Conservation (phyloP, 1,140 invertebrate species). For the Drosophila pachea region DNA sequence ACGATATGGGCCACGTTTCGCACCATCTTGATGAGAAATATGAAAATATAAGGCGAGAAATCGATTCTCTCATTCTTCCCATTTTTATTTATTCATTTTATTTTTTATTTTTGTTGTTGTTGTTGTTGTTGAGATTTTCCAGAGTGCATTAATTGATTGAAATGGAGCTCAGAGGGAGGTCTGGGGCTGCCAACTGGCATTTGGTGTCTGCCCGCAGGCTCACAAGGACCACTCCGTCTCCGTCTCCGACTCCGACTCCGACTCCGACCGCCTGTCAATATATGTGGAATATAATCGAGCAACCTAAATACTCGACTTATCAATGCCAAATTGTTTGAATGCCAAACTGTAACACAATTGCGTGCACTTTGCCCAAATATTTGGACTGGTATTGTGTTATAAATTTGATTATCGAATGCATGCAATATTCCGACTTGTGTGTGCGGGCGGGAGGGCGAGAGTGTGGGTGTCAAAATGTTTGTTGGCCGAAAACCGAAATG, state of each 20-base stretch:
- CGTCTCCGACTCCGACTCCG: too few species aligned
- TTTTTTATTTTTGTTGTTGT: too few species aligned
- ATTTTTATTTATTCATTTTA: too few species aligned
- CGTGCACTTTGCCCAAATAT: conserved; percentile 18
- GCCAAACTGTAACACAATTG: conserved; percentile 37
- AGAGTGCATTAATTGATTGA: conserved; percentile 4
- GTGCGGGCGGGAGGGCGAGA: not conserved
- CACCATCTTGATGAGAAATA: not conserved
- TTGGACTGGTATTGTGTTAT: conserved; percentile 19
- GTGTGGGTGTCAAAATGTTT: conserved; percentile 62
- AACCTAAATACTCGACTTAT: conserved; percentile 9
- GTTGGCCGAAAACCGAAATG: conserved; percentile 56
- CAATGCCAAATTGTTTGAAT: conserved; percentile 29
- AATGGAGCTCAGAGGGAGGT: not conserved
- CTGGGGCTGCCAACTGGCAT: too few species aligned
- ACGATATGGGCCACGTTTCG: conserved; percentile 17
- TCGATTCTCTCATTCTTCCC: too few species aligned
- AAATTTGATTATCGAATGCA: conserved; percentile 44
- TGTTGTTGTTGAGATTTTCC: too few species aligned
- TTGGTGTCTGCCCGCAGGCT: too few species aligned
- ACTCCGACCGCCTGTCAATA: not conserved
- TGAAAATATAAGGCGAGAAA: not conserved
- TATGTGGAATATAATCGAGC: not conserved
- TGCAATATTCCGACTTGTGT: conserved; percentile 22
- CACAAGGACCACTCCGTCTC: too few species aligned